A percentile compares a stretch with the other conserved stretches of the same genome.
Conservation (phyloP, 2,113 vertebrate genomes). For the Poeciliopsis prolifica region DNA sequence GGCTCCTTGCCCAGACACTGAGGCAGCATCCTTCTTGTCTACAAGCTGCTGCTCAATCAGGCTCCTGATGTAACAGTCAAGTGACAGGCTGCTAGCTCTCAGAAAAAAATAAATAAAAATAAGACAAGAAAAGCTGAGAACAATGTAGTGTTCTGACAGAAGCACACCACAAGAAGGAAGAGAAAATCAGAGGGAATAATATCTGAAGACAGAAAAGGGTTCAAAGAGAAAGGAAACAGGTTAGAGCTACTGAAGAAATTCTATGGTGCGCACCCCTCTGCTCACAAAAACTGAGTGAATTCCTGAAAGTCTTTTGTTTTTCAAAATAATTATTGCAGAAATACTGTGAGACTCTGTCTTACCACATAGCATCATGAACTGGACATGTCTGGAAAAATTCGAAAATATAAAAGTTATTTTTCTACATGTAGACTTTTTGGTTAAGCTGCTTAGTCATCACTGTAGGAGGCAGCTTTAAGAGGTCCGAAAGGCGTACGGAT, state of each 20-base stretch:
- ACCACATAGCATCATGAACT: neutral
- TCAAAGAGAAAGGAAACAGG: neutral
- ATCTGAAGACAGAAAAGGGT: neutral
- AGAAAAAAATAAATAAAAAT: constrained; percentile 7
- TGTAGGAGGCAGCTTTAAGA: constrained; percentile 2
- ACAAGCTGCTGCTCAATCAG: constrained; percentile 45
- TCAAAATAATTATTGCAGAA: neutral
- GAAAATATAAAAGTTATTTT: neutral
- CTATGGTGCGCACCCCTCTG: neutral
- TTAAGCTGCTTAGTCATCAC: constrained; percentile 62
- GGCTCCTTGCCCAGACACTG: constrained; percentile 46
- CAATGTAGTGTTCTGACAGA: constrained; percentile 47
- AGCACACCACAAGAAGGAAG: constrained; percentile 1
- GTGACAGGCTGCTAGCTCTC: constrained; percentile 40
- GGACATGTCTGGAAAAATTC: constrained; percentile 4
- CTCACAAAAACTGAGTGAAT: neutral
- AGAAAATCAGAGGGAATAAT: neutral
- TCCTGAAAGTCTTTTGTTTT: neutral
- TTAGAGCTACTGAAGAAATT: neutral
- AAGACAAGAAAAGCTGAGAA: constrained; percentile 10
- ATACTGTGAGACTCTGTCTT: neutral
- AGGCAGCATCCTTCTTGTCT: constrained; percentile 26
- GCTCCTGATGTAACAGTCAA: constrained; percentile 36
- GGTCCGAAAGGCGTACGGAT: neutral
- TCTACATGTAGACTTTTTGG: neutral